These are phyloP conservation scores for Solenodon paradoxus DNA, from an alignment of 2,113 vertebrate species.

Conservation along the genomic window DNA sequence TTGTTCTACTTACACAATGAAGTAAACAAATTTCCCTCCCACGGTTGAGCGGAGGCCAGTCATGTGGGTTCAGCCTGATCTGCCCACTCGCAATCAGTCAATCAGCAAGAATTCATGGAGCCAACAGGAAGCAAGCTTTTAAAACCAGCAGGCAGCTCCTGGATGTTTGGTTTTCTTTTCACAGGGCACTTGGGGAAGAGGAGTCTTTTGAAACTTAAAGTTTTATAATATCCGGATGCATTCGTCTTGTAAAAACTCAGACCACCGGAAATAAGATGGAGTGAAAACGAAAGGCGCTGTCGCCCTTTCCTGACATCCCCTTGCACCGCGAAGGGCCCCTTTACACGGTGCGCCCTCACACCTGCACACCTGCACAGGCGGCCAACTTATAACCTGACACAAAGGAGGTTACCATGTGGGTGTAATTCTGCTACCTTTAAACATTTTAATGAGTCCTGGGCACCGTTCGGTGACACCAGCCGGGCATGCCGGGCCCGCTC, in stretches of 20 bases:
- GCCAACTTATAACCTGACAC: background rate
- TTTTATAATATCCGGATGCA: constrained; percentile 22
- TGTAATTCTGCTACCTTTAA: background rate
- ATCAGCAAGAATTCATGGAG: constrained; percentile 55
- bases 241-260: background rate
- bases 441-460: background rate
- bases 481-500: too few relatives aligned
- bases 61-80: background rate
- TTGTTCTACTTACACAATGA: constrained; percentile 61
- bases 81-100: constrained; percentile 23
- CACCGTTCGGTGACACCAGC: too few relatives aligned
- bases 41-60: constrained; percentile 16
- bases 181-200: background rate
- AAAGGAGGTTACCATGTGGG: background rate
- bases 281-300: background rate
- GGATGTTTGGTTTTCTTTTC: background rate
- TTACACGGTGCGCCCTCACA: background rate
- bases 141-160: constrained; percentile 24
- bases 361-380: background rate
- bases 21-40: constrained; percentile 55
- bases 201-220: constrained; percentile 33
- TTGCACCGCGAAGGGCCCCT: background rate
- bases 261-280: background rate
- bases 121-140: constrained; percentile 45
- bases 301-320: background rate